Evolutionary conservation across 2,113 vertebrate genomes (phyloP), one percentile per base, ranked within the genome.

Genomic region (Gymnobelideus leadbeateri): DNA sequence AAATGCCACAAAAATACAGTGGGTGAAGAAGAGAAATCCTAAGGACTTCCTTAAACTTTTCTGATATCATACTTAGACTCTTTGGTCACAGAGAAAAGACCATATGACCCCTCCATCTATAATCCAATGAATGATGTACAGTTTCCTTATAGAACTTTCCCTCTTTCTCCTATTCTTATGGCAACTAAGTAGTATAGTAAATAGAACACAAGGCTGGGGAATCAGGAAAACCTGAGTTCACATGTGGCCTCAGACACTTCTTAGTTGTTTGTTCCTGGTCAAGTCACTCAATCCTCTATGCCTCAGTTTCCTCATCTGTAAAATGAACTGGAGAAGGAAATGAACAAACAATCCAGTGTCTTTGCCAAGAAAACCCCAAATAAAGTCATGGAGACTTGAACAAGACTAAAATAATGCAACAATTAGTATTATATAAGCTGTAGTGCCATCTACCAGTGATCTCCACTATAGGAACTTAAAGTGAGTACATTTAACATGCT

Each of bases 371-470:
- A 68, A 31, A 31, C 9, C 2, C 2, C 55, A 61, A 61, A 61
- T 61, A 26, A 57, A 24, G 25, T 57, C 28, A 12, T 61, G 57
- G 37, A 68, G 55, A 31, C 2, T 68, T 68, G 11, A 68, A 16
- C 28, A 68, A 6, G 3, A 37, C 31, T 68, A 14, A 68, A 68
- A 37, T 14, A 8, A 68, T 0, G 14, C 9, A 37, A 68, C 31
- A 31, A 31, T 26, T 37, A 68, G 37, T 68, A 68, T 68, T 68
- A 43, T 53, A 52, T 93, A 92, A 95, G 11, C 93, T 91, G 43
- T 89, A 95, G 77, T 95, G 93, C 96, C 96, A 97, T 91, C 95
- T 97, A 92, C 93, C 96, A 95, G 95, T 91, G 96, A 25, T 96
- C 96, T 96, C 95, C 95, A 96, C 57, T 51, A 84, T 61, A 47